Conservation (phyloP, 2,888 invertebrate genomes). For the Calliphora vomitoria region DNA sequence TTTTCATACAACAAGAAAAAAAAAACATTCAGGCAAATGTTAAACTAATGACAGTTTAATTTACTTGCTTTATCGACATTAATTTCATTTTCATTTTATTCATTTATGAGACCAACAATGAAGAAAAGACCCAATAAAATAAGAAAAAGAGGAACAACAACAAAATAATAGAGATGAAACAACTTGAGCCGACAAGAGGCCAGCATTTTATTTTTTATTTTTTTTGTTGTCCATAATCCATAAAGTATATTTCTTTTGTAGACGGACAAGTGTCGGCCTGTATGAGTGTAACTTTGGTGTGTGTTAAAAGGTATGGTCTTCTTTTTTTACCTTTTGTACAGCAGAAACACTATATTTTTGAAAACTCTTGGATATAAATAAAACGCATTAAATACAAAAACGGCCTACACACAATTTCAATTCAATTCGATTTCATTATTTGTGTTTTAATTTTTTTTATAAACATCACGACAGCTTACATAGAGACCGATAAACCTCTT, state of each 20-base stretch:
- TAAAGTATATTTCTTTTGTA: constrained; percentile 59
- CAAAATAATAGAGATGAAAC: constrained; percentile 65
- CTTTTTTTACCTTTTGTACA: constrained; percentile 35
- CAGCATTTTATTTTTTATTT: constrained; percentile 32
- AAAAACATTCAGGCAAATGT: constrained; percentile 48
- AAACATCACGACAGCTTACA: constrained; percentile 24
- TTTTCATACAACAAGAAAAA: neutral
- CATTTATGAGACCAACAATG: constrained; percentile 37
- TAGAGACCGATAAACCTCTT: constrained; percentile 48
- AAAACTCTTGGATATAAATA: constrained; percentile 15
- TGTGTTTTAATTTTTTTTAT: constrained; percentile 8
- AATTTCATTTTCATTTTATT: constrained; percentile 70
- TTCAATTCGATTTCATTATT: constrained; percentile 20
- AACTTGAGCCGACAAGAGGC: constrained; percentile 55
- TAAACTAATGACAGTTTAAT: constrained; percentile 84
- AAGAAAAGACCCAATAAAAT: constrained; percentile 41
- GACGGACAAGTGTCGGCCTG: constrained; percentile 54
- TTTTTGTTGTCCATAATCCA: constrained; percentile 36
- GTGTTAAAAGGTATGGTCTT: constrained; percentile 15
- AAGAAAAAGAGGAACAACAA: neutral
- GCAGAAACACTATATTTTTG: constrained; percentile 27
- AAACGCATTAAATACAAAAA: constrained; percentile 20
- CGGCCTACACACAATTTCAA: constrained; percentile 56
- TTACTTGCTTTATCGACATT: constrained; percentile 80
- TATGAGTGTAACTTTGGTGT: constrained; percentile 34